phyloP scores from a whole-genome alignment of 2,888 invertebrate genomes.

The Phyllotreta striolata region DNA sequence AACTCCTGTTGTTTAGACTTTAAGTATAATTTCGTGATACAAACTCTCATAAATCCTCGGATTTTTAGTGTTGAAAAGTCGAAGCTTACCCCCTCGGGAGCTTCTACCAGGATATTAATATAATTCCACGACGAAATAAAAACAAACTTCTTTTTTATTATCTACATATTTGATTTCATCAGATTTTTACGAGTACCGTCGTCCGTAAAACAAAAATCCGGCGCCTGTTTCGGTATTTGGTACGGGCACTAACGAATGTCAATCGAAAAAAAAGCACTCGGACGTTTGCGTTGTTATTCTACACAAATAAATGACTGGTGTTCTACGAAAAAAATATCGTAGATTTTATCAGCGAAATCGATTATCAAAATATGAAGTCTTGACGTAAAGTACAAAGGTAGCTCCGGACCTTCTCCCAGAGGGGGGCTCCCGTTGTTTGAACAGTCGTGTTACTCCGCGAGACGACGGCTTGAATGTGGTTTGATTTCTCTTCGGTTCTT shows the following conservation, averaged over 20 bases:
- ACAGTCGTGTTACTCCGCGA: constrained; percentile 32
- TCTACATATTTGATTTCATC: constrained; percentile 4
- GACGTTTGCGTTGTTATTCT: constrained; percentile 31
- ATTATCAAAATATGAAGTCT: constrained; percentile 61
- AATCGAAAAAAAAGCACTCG: constrained; percentile 15
- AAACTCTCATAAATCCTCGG: no score
- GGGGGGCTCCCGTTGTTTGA: constrained; percentile 29
- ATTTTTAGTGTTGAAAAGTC: no score
- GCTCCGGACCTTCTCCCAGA: constrained; percentile 39
- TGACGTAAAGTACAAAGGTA: constrained; percentile 54
- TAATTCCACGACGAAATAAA: no score
- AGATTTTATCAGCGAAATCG: constrained; percentile 61
- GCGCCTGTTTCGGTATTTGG: constrained; percentile 26
- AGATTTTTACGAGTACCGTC: background rate
- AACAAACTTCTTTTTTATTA: background rate
- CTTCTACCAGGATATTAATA: no score
- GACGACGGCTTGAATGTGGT: constrained; percentile 20
- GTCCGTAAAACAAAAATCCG: background rate
- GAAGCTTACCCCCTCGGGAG: no score
- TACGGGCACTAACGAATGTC: constrained; percentile 7
- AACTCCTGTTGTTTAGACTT: no score
- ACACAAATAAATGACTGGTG: constrained; percentile 53
- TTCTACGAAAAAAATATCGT: constrained; percentile 53
- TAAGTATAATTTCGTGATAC: no score
- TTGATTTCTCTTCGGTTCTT: constrained; percentile 18